phyloP scores from a whole-genome alignment of 2,797 vertebrate species.

The Phoxinus dragarum region DNA sequence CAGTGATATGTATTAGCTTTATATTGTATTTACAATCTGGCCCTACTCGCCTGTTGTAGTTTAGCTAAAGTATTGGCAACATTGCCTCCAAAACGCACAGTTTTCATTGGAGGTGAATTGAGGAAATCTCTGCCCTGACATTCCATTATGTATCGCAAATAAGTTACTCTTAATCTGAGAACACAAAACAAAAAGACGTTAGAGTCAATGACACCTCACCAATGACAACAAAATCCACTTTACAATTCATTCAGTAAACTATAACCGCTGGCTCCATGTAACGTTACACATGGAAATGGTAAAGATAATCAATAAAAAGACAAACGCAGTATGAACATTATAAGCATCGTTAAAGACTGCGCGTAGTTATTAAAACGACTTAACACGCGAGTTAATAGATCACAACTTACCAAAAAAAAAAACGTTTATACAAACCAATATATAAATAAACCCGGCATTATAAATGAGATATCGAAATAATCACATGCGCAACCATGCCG shows the following conservation, averaged over 20 bases:
- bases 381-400: background rate
- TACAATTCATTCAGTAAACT: background rate
- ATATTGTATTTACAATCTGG: background rate
- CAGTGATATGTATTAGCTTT: background rate
- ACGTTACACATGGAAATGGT: too few relatives aligned
- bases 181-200: background rate
- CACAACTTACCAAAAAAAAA: constrained; percentile 11
- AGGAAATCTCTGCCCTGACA: constrained; percentile 80
- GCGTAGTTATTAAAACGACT: background rate
- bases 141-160: constrained; percentile 72
- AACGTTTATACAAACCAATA: background rate
- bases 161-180: background rate
- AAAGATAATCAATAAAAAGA: background rate
- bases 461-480: background rate
- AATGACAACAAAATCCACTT: background rate
- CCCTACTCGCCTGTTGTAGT: constrained; percentile 78
- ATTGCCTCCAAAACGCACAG: constrained; percentile 89
- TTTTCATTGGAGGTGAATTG: constrained; percentile 86
- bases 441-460: background rate
- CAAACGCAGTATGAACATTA: background rate
- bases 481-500: constrained; percentile 36
- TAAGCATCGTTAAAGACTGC: background rate
- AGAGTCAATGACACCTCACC: background rate
- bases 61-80: constrained; percentile 86
- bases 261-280: background rate